These are phyloP conservation scores for Poeciliopsis turneri DNA, from an alignment of 2,797 vertebrate genomes.

Conservation along the genomic window DNA sequence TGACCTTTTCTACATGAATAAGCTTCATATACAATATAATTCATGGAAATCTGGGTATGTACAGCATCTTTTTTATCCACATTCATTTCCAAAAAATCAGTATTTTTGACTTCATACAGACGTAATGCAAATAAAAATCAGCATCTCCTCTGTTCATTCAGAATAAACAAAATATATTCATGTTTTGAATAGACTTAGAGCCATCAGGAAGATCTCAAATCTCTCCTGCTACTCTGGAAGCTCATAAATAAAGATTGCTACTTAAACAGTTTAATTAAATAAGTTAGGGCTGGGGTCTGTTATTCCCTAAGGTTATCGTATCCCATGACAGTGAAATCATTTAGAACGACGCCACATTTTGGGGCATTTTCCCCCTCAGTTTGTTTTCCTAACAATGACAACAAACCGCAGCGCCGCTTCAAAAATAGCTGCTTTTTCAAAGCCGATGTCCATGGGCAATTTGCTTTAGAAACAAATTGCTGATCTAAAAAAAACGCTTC, in stretches of 20 bases:
- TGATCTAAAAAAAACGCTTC: slow-evolving; percentile 65
- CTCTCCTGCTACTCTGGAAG: slow-evolving; percentile 50
- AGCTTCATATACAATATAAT: background rate
- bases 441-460: slow-evolving; percentile 60
- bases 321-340: slow-evolving; percentile 60
- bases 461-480: slow-evolving; percentile 62
- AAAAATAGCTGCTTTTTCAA: slow-evolving; percentile 61
- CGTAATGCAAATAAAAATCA: background rate
- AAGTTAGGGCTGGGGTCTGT: slow-evolving; percentile 44
- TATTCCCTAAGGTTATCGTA: slow-evolving; percentile 56
- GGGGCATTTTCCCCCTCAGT: slow-evolving; percentile 38
- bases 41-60: background rate
- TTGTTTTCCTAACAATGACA: slow-evolving; percentile 63
- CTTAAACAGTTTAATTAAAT: slow-evolving; percentile 67
- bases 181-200: background rate
- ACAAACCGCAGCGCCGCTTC: slow-evolving; percentile 49
- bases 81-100: background rate
- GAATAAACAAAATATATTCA: background rate
- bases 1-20: background rate
- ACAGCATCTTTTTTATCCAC: background rate
- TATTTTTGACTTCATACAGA: background rate
- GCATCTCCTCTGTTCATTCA: background rate
- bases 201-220: slow-evolving; percentile 9
- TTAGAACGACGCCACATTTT: slow-evolving; percentile 39
- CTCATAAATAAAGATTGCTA: slow-evolving; percentile 70